A percentile compares a stretch with the other conserved stretches of the same genome.
phyloP scores from a whole-genome alignment of 2,888 invertebrate species.

The Sarcophaga caerulescens region DNA sequence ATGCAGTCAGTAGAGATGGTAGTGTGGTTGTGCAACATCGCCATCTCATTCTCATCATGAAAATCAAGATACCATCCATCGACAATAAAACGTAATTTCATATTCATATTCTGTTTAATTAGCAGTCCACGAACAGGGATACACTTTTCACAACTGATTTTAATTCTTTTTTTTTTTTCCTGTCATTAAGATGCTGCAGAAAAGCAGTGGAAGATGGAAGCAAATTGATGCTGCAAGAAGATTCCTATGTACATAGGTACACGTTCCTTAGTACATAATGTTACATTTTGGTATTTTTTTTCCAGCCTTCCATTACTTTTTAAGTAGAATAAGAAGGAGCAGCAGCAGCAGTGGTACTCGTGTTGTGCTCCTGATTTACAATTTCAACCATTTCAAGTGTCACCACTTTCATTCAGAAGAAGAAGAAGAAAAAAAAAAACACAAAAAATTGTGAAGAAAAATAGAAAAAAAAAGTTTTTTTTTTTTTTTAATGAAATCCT shows the following conservation, averaged over 20 bases:
- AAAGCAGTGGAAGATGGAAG: neutral
- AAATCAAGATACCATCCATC: neutral
- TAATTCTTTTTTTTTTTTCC: slow-evolving; percentile 8
- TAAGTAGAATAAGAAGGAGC: neutral
- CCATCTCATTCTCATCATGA: neutral
- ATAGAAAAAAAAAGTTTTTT: too few species aligned
- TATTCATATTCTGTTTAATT: slow-evolving; percentile 63
- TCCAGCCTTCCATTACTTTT: neutral
- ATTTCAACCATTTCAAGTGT: slow-evolving; percentile 55
- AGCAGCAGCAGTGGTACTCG: slow-evolving; percentile 12
- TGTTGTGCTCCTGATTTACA: slow-evolving; percentile 47
- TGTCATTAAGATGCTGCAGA: slow-evolving; percentile 30
- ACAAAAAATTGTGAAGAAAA: neutral
- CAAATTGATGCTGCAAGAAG: neutral
- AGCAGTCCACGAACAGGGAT: slow-evolving; percentile 45
- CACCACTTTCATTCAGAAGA: slow-evolving; percentile 48
- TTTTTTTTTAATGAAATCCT: neutral
- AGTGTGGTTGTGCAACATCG: neutral
- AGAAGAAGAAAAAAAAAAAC: neutral
- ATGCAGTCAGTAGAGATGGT: too few species aligned
- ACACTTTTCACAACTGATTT: neutral
- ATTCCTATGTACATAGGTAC: neutral
- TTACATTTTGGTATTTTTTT: neutral
- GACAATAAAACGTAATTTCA: slow-evolving; percentile 55
- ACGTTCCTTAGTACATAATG: neutral